Conservation (phyloP, 1,140 invertebrate genomes). For the Oreohelix idahoensis region DNA sequence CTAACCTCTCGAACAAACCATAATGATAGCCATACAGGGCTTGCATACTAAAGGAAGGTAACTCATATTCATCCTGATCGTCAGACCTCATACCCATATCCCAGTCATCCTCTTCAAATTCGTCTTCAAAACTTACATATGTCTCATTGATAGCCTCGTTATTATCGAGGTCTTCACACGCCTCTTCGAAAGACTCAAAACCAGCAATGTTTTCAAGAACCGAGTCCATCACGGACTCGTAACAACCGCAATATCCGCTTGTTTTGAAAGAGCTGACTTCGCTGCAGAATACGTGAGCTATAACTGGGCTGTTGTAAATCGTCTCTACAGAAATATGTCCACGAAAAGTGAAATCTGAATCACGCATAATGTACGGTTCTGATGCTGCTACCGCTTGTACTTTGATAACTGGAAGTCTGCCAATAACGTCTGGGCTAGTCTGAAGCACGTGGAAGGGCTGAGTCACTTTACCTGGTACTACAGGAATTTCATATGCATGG, state of each 20-base stretch:
- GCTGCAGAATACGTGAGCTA: conserved; percentile 13
- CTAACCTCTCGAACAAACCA: background rate
- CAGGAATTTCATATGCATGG: conserved; percentile 9
- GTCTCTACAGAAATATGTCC: background rate
- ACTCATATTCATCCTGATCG: background rate
- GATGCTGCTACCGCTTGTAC: background rate
- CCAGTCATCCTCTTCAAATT: conserved; percentile 39
- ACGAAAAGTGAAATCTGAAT: background rate
- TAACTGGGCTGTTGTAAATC: background rate
- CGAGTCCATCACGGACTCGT: conserved; percentile 28
- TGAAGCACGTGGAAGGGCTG: conserved; percentile 1
- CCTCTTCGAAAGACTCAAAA: conserved; percentile 24
- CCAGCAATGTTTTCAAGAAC: conserved; percentile 29
- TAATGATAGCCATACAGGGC: background rate
- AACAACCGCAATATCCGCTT: conserved; percentile 27
- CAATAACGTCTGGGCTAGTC: background rate
- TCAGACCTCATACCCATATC: conserved; percentile 30
- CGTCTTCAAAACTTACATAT: conserved; percentile 30
- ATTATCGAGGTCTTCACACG: background rate
- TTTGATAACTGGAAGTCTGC: background rate
- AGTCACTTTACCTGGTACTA: background rate
- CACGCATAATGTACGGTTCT: background rate
- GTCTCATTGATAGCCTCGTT: conserved; percentile 13
- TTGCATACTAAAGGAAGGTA: conserved; percentile 1
- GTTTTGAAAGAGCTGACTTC: background rate